Base-by-base conservation (phyloP, 2,113 vertebrate genomes). In the Prunella himalayana region DNA sequence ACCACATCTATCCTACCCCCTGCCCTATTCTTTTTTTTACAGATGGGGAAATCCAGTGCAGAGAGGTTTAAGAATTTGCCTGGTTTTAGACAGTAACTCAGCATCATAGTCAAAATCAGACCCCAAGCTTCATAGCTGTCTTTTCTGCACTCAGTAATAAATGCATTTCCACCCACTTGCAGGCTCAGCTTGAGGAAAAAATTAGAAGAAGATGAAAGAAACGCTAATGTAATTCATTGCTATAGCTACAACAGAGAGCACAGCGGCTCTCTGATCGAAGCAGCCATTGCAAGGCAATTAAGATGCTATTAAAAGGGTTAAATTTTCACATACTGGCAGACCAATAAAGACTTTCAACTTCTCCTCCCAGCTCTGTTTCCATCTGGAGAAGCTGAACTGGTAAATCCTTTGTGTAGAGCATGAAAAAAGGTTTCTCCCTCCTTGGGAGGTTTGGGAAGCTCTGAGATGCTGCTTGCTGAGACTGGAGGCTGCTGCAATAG, bases 141-240 rank as follows among this genome's bases (percentile, higher is more conserved):
- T 92, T 81, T 88, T 88, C 80, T 92, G 72, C 39, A 31, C 47
- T 72, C 57, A n/a, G 51, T 82, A 86, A 91, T 82, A 81, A 76
- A 82, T 91, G 20, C 60, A 75, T 82, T 91, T 86, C 94, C 92
- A 88, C 83, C 69, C 86, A 90, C 95, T 92, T 69, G 45, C n/a
- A 79, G 86, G 73, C 70, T 92, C 57, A 79, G 77, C 86, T 92
- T 92, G 81, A 89, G 85, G 88, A 92, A 94, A 92, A 92, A 68
- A 41, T 93, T 18, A 93, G 79, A 88, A 50, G 33, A 71, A 88
- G 91, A 83, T 60, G 51, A 88, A 94, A 86, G 64, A 92, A 91
- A 79, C 11, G 12, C 39, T 59, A 82, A 65, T 2, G 4, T 25
- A 95, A 87, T 91, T 76, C 65, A 95, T 86, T 68, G 78, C 87